Evolutionary conservation across 2,113 vertebrate species (phyloP).

Genomic region (Cyanistes caeruleus): DNA sequence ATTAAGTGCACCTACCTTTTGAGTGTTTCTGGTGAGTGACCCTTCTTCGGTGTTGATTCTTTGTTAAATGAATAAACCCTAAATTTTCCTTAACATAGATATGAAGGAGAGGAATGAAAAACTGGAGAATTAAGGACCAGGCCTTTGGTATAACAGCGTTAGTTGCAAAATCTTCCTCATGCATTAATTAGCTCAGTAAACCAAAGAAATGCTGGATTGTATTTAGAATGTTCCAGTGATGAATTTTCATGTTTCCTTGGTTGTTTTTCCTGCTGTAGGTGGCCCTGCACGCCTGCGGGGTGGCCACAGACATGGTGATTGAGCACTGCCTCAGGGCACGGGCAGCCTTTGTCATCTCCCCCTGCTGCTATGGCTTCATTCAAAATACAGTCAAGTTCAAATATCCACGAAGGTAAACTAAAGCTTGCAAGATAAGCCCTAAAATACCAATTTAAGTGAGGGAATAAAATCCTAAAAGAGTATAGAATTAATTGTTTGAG

Average conservation of each 20-base stretch:
- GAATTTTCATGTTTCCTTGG: background rate
- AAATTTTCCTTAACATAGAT: background rate
- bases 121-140: background rate
- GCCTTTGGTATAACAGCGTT: background rate
- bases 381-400: slow-evolving; percentile 92
- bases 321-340: slow-evolving; percentile 85
- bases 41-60: background rate
- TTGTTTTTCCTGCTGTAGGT: slow-evolving; percentile 77
- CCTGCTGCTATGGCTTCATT: slow-evolving; percentile 97
- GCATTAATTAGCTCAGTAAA: background rate
- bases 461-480: background rate
- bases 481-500: background rate
- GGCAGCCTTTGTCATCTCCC: slow-evolving; percentile 90
- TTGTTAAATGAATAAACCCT: background rate
- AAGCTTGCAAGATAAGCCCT: background rate
- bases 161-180: background rate
- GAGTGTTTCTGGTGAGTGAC: background rate
- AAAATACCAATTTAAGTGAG: background rate
- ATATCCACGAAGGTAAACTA: slow-evolving; percentile 89
- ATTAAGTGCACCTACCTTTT: background rate
- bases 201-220: background rate
- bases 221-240: background rate
- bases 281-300: slow-evolving; percentile 93
- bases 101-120: background rate
- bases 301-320: slow-evolving; percentile 97